Conservation (phyloP, 2,888 invertebrate genomes). For the Dasysyrphus tricinctus region DNA sequence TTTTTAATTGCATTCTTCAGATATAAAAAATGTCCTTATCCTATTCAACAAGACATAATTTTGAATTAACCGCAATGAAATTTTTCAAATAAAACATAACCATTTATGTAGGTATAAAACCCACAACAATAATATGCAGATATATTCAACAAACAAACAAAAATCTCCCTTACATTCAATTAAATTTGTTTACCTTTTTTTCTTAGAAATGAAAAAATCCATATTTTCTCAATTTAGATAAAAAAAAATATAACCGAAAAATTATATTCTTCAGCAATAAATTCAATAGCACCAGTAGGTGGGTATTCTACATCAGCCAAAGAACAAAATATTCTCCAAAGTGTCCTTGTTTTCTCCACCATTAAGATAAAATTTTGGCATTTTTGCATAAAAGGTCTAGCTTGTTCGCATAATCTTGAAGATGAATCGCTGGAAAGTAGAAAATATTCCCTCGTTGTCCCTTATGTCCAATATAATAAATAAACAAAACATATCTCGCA, state of each 20-base stretch:
- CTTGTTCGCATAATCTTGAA: constrained; percentile 52
- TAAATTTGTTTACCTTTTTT: constrained; percentile 26
- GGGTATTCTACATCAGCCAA: background rate
- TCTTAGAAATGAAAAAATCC: background rate
- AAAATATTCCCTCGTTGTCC: constrained; percentile 15
- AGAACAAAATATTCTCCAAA: constrained; percentile 42
- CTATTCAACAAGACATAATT: background rate
- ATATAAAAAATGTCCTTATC: background rate
- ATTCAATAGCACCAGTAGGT: constrained; percentile 22
- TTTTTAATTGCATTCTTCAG: background rate
- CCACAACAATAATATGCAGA: background rate
- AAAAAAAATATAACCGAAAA: constrained; percentile 34
- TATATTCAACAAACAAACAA: background rate
- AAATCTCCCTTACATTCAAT: constrained; percentile 5
- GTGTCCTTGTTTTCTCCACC: constrained; percentile 53
- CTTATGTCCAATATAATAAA: constrained; percentile 49
- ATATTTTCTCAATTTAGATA: constrained; percentile 45
- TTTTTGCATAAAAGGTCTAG: constrained; percentile 64
- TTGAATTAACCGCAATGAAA: constrained; percentile 8
- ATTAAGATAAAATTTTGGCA: constrained; percentile 65
- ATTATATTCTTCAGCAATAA: constrained; percentile 55
- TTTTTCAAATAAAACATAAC: constrained; percentile 19
- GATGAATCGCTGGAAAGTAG: constrained; percentile 29
- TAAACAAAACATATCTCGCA: constrained; percentile 66
- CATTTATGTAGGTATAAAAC: constrained; percentile 20